Evolutionary conservation across 2,797 vertebrate genomes (phyloP).

Genomic region (Delichon dasypus): DNA sequence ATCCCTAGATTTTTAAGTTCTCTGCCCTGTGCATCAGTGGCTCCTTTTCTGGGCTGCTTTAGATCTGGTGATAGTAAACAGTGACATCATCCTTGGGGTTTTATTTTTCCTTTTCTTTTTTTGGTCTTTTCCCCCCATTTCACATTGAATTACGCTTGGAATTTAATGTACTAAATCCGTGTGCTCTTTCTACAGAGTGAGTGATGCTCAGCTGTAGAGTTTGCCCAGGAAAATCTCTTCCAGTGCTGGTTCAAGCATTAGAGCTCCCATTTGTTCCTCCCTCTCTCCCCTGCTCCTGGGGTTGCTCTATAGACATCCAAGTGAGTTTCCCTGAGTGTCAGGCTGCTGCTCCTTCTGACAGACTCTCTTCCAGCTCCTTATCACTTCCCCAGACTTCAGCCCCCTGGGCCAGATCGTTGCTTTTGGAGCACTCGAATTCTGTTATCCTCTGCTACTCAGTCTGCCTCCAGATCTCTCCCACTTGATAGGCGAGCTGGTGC

Average conservation of each 20-base stretch:
- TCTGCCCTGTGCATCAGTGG: neutral
- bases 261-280: neutral
- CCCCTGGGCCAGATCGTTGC: slow-evolving; percentile 36
- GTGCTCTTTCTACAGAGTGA: neutral
- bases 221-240: neutral
- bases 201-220: neutral
- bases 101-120: neutral
- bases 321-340: neutral
- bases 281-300: neutral
- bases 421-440: neutral
- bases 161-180: neutral
- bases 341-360: neutral
- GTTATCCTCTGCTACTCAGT: neutral
- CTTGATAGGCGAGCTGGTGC: slow-evolving; percentile 38
- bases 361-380: slow-evolving; percentile 12
- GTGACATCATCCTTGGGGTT: neutral
- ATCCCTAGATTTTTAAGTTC: neutral
- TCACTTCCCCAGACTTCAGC: slow-evolving; percentile 47
- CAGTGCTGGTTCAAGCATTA: neutral
- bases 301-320: neutral
- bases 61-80: neutral
- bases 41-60: neutral
- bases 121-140: neutral
- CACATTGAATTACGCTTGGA: neutral
- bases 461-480: slow-evolving; percentile 33